A percentile compares a stretch with the other conserved stretches of the same genome.
phyloP scores from a whole-genome alignment of 1,140 invertebrate genomes.

The Drosophila burlai region DNA sequence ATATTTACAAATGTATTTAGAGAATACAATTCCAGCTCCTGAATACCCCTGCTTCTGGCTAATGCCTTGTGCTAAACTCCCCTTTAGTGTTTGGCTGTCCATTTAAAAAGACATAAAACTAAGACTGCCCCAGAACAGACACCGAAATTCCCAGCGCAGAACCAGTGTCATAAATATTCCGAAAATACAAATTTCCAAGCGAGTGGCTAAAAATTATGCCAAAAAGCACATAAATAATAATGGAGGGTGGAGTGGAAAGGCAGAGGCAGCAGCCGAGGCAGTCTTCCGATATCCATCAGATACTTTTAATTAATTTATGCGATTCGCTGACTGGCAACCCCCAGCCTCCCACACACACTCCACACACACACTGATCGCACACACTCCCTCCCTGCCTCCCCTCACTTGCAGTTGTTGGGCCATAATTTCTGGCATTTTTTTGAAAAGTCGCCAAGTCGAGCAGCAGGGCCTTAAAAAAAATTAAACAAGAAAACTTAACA shows the following conservation, averaged over 20 bases:
- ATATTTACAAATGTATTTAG: slow-evolving; percentile 12
- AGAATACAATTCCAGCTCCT: background rate
- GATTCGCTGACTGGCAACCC: slow-evolving; percentile 30
- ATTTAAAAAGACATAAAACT: slow-evolving; percentile 78
- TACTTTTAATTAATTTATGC: slow-evolving; percentile 75
- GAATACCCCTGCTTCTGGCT: slow-evolving; percentile 43
- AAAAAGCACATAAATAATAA: slow-evolving; percentile 74
- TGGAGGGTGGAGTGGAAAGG: background rate
- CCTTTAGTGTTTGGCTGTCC: slow-evolving; percentile 64
- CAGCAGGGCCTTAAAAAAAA: slow-evolving; percentile 50
- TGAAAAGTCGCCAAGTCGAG: slow-evolving; percentile 77
- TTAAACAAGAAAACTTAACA: slow-evolving; percentile 21
- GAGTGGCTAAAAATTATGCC: slow-evolving; percentile 56
- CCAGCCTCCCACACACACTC: slow-evolving; percentile 5
- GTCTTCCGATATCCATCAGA: slow-evolving; percentile 16
- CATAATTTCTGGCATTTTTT: slow-evolving; percentile 70
- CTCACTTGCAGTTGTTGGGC: slow-evolving; percentile 61
- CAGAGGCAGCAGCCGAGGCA: background rate
- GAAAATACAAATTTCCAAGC: slow-evolving; percentile 41
- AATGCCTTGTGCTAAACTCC: slow-evolving; percentile 23
- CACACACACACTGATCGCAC: background rate
- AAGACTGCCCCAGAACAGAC: slow-evolving; percentile 28
- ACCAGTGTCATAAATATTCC: slow-evolving; percentile 63
- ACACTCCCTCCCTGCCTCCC: background rate
- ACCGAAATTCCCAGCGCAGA: slow-evolving; percentile 12